Conservation (phyloP, 2,888 invertebrate genomes). For the Formica aserva region DNA sequence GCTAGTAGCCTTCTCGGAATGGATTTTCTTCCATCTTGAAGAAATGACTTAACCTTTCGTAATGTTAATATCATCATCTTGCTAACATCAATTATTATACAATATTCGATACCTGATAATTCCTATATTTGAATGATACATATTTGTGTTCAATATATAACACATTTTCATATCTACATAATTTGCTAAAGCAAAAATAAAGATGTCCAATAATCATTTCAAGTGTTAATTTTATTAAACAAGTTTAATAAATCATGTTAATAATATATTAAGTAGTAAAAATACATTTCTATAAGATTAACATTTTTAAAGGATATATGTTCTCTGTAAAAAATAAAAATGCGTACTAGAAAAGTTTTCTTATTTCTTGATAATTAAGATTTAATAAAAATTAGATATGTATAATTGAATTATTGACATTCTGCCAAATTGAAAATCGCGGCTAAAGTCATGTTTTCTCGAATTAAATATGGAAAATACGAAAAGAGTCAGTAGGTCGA, state of each 20-base stretch:
- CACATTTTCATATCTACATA: neutral
- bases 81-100: neutral
- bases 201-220: neutral
- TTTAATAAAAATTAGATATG: constrained; percentile 1
- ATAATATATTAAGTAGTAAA: neutral
- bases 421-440: neutral
- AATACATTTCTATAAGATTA: constrained; percentile 1
- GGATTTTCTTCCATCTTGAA: neutral
- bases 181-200: constrained; percentile 3
- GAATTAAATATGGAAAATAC: constrained; percentile 12
- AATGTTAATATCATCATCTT: neutral
- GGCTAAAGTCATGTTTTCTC: neutral
- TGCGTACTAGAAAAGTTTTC: neutral
- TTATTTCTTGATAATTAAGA: neutral
- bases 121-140: constrained; percentile 1
- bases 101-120: constrained; percentile 8
- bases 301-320: neutral
- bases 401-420: neutral
- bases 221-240: neutral
- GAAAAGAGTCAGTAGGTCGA: constrained; percentile 10
- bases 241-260: constrained; percentile 14
- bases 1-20: neutral
- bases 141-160: neutral
- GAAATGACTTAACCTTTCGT: neutral
- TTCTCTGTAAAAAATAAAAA: neutral